Evolutionary conservation across 2,888 invertebrate species (phyloP).

Genomic region (Labia minor): DNA sequence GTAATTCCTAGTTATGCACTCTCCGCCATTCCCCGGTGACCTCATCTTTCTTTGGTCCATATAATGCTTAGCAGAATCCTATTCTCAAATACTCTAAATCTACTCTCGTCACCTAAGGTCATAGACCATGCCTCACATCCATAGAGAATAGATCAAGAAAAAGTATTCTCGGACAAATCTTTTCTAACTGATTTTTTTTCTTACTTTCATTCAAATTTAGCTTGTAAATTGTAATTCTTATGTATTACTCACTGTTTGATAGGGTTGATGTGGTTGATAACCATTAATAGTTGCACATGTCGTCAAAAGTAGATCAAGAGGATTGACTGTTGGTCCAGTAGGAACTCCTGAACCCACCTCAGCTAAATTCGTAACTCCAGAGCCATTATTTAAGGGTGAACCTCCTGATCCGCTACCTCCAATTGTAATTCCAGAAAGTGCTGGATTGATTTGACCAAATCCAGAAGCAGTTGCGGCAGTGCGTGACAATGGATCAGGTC

Average conservation of each 20-base stretch:
- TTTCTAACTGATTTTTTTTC: too few relatives aligned
- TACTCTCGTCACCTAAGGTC: too few relatives aligned
- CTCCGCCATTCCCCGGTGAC: too few relatives aligned
- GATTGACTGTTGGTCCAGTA: constrained; percentile 38
- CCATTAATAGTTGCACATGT: constrained; percentile 50
- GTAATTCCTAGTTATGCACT: too few relatives aligned
- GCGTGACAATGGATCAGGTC: constrained; percentile 69
- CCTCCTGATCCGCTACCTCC: background rate
- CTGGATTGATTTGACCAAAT: background rate
- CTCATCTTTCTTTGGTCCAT: too few relatives aligned
- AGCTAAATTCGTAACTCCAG: background rate
- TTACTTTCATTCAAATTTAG: too few relatives aligned
- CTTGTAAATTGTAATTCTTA: too few relatives aligned
- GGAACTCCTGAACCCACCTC: background rate
- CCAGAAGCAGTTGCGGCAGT: constrained; percentile 36
- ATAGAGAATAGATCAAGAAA: too few relatives aligned
- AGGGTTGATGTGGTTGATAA: background rate
- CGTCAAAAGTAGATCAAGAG: constrained; percentile 57
- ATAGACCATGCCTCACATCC: too few relatives aligned
- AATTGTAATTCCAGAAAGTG: background rate
- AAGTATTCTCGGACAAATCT: too few relatives aligned
- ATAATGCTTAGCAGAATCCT: too few relatives aligned
- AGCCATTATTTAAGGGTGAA: background rate
- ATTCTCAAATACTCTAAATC: too few relatives aligned
- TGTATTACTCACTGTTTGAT: background rate